Evolutionary conservation across 92 coral and sea anemone genomes (phyloP), one percentile per base, ranked within the genome.

Genomic region (Palythoa grandiflora): DNA sequence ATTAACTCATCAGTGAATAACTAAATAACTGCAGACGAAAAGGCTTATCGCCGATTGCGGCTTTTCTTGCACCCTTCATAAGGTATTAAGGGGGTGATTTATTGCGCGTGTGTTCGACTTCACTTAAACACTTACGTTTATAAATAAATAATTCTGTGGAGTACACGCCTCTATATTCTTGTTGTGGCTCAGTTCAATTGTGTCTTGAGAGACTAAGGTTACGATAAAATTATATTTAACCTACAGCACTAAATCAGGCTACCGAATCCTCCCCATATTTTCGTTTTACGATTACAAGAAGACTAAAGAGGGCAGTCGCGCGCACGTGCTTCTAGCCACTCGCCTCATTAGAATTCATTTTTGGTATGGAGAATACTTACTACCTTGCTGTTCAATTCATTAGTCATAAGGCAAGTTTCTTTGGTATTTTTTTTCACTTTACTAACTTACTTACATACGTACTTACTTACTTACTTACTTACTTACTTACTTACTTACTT

Each of bases 71-170:
- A 51, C 73, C 83, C 83, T 20, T 81, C 86, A 68, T 59, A 16
- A 9, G 21, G 86, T 48, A 81, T 81, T 81, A 81, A 81, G 75
- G 86, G 74, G 12, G 60, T 81, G 86, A 81, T 81, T 81, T 65
- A 81, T 81, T 63, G 75, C 86, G 40, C 86, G 86, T 81, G 75
- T 10, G 86, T 68, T 57, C 35, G 40, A 68, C 61, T 63, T 52
- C 20, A 68, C 72, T 38, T 54, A 8, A 35, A 37, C 19, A 81
- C 39, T 5, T 40, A 20, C 86, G 50, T 81, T 51, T 66, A 61
- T 71, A 17, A 55, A 61, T 79, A 16, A 19, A 75, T 60, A 79
- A 37, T 39, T 79, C 54, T 61, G 8, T 20, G 84, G 54, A 21
- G 73, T 60, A 39, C 54, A 6, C 73, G 66, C 84, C 73, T 47